Base-by-base conservation (phyloP, 2,888 invertebrate genomes). In the Globia sparganii region DNA sequence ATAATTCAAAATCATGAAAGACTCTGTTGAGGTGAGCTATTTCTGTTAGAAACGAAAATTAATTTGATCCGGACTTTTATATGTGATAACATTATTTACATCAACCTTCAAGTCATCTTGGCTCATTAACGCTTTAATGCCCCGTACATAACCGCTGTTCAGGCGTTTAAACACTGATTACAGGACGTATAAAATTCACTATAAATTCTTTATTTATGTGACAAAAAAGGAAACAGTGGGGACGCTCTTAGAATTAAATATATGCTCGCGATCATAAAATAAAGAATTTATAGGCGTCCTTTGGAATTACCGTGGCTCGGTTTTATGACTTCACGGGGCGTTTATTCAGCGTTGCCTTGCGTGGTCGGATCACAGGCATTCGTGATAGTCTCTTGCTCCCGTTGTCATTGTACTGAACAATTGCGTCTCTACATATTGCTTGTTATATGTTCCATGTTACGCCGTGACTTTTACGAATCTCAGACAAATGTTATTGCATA, bases 241-340 rank as follows among this genome's bases (percentile, higher is more conserved):
- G 93, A 93, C 92, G 92, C 93, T 94, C 94, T 95, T 92, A 92
- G 94, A 95, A 95, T 96, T 96, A 95, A 96, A 96, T 96, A 96
- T 96, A 94, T 95, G 94, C 93, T 93, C 88, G 93, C 91, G 91
- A 95, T 94, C 94, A 94, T 96, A 96, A 96, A 96, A 96, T 95
- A 95, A 95, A 95, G 95, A 95, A 96, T 96, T 96, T 96, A 96
- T 96, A 94, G 96, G 92, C 94, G 94, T 96, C 96, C 96, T 96
- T 95, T 95, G 94, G 94, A 94, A 94, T 96, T 95, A 95, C 95
- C 93, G 94, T 94, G 95, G 95, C 93, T 93, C 91, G 94, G 93
- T 95, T 96, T 96, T 96, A 96, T 94, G 94, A 93, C 93, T 96
- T 95, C 92, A 96, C 96, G 95, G 95, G 93, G 94, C 94, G 94